These are phyloP conservation scores for Labeo calbasu DNA, from an alignment of 2,797 vertebrate species.

Conservation along the genomic window DNA sequence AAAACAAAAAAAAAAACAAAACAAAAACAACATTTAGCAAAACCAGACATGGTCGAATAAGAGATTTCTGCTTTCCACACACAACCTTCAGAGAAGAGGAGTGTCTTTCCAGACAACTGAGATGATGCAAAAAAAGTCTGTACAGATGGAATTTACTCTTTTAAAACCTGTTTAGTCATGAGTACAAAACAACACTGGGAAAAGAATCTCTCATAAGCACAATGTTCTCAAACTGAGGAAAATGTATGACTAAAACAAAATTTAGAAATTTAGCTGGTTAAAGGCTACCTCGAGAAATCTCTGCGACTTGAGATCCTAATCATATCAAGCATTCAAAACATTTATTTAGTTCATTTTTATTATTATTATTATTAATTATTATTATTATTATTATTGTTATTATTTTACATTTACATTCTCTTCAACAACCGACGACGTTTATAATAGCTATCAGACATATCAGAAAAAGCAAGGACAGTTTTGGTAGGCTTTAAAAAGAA, in stretches of 20 bases:
- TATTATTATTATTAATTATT: neutral
- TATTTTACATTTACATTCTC: neutral
- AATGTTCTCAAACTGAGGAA: neutral
- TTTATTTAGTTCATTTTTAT: neutral
- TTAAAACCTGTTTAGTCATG: neutral
- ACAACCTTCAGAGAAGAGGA: neutral
- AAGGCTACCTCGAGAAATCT: neutral
- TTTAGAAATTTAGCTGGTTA: too few relatives aligned
- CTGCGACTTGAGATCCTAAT: neutral
- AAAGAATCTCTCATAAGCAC: neutral
- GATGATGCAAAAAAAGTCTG: neutral
- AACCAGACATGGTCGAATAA: neutral
- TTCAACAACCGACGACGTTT: too few relatives aligned
- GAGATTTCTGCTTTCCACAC: constrained; percentile 2
- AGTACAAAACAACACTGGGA: neutral
- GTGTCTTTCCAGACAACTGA: neutral
- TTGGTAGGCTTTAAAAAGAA: neutral
- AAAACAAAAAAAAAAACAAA: neutral
- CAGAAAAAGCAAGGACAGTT: neutral
- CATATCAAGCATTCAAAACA: neutral
- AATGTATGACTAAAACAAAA: neutral
- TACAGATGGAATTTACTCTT: neutral
- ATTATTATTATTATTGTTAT: too few relatives aligned
- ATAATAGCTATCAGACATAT: neutral
- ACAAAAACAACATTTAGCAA: neutral